Percentiles rank a stretch among this genome's conserved stretches.
phyloP scores from a whole-genome alignment of 2,113 vertebrate genomes.

The Porphyrio hochstetteri region DNA sequence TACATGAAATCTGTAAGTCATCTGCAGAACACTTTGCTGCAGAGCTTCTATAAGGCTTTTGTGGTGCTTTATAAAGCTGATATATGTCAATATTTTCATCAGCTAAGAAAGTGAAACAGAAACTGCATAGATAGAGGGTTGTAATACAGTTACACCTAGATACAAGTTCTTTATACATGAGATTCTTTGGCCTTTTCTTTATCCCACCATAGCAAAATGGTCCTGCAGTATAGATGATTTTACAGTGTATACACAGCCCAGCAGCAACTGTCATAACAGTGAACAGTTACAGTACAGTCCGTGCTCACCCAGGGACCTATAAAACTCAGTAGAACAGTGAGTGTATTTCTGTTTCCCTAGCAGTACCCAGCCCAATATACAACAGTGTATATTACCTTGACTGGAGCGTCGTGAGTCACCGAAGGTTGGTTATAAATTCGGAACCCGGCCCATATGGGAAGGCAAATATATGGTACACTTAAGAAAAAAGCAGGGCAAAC shows the following conservation, averaged over 20 bases:
- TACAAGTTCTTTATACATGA: background rate
- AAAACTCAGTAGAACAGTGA: background rate
- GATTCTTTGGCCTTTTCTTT: background rate
- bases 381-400: conserved; percentile 68
- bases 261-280: background rate
- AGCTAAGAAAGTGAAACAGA: background rate
- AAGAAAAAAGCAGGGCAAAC: conserved; percentile 82
- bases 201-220: background rate
- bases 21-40: background rate
- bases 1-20: background rate
- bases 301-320: background rate
- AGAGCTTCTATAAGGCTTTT: background rate
- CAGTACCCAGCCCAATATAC: background rate
- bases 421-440: conserved; percentile 84
- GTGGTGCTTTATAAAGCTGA: background rate
- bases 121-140: background rate
- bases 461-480: conserved; percentile 80
- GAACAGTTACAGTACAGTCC: background rate
- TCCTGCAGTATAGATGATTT: background rate
- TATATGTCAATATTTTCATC: background rate
- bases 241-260: background rate
- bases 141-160: background rate
- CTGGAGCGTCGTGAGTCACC: conserved; percentile 44
- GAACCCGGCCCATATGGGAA: conserved; percentile 90
- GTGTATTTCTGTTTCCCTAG: background rate